Base-by-base conservation (phyloP, 2,113 vertebrate genomes). In the Cariama cristata region DNA sequence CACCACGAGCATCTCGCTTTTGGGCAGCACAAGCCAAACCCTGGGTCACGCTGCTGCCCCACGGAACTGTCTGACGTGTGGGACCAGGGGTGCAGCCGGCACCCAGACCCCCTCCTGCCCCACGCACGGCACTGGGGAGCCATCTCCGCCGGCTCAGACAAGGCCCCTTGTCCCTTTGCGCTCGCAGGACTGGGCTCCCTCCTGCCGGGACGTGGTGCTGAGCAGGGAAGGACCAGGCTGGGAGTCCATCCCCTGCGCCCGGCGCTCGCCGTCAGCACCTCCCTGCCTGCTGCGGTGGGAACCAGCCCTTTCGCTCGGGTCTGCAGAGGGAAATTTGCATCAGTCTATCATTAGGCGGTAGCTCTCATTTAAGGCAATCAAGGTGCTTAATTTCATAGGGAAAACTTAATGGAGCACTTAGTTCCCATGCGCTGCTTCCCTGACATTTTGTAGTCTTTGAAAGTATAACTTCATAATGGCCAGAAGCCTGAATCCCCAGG, bases 191-290 rank as follows among this genome's bases (percentile, higher is more conserved):
- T 0, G 1, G 19, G 55, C 12, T 64, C 42, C 42, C 13, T 49
- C 44, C 53, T 8, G 3, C 8, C 0, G 3, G 76, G 30, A 19
- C 4, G 1, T 0, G 7, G 59, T 1, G 1, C 35, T 2, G 33
- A 63, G 45, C 28, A 8, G 52, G 42, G 56, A 35, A 35, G 38
- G 44, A 17, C 4, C 28, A 2, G 67, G 24, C 55, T 64, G 88
- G 56, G 86, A 24, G 17, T 11, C 22, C 17, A 4, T 32, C 40
- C 60, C 53, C 47, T 7, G 62, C 4, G 4, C 60, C 63, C 2
- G 5, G 28, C 3, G 2, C 40, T 53, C 12, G 7, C 38, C 19
- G 0, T 74, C 76, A 35, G 60, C 79, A 52, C 42, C 66, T 75
- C 81, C 62, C 55, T 60, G 72, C 59, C 56, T 2, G 1, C 49